A percentile compares a stretch with the other conserved stretches of the same genome.
Evolutionary conservation across 2,113 vertebrate genomes (phyloP).

Genomic region (Corythaixoides concolor): DNA sequence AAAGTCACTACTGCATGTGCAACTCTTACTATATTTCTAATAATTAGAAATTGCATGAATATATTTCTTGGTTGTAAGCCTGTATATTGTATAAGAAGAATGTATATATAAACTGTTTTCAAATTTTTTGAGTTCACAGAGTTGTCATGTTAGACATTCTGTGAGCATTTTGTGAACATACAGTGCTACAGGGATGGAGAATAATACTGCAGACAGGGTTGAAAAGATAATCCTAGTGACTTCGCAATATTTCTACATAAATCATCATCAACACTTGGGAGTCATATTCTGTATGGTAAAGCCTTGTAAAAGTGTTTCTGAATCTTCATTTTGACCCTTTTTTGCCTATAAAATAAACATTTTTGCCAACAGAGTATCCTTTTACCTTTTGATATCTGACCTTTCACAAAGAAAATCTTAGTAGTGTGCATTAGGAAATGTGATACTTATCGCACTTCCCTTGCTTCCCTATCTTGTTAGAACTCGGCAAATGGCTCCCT

Average conservation of each 20-base stretch:
- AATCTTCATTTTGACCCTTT: not conserved
- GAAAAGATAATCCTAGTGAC: not conserved
- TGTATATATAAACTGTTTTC: not conserved
- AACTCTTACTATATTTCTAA: not conserved
- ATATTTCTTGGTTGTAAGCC: not conserved
- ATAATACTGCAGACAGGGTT: not conserved
- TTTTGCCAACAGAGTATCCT: not conserved
- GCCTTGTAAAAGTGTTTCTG: not conserved
- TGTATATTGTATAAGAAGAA: not conserved
- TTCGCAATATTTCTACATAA: not conserved
- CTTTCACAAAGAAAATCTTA: not conserved
- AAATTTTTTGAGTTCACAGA: not conserved
- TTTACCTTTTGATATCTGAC: not conserved
- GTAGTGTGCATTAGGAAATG: not conserved
- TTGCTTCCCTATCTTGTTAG: not conserved
- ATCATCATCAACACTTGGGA: not conserved
- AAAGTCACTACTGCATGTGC: not conserved
- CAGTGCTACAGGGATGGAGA: not conserved
- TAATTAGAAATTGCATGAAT: not conserved
- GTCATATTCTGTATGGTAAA: not conserved
- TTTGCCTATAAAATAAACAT: not conserved
- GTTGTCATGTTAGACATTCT: not conserved
- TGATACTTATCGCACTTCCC: not conserved
- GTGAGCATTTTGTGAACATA: not conserved
- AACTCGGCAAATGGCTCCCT: not conserved